Evolutionary conservation across 2,797 vertebrate species (phyloP), one percentile per base, ranked within the genome.

Genomic region (Harpagifer antarcticus): DNA sequence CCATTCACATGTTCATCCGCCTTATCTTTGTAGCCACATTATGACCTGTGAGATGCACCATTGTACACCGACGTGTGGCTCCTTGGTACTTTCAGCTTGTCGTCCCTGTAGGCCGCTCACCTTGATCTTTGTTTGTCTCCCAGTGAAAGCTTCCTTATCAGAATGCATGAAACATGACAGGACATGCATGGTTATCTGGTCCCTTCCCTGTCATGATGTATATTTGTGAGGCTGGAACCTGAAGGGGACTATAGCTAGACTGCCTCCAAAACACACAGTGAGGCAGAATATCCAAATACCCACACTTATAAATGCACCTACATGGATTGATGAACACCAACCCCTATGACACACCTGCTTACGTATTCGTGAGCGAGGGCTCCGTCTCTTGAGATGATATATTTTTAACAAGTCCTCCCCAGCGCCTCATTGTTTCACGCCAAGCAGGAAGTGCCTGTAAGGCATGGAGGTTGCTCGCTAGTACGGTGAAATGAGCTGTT

Each of bases 371-470:
- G 61, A 74, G 73, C 11, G 37, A 72, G 69, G 13, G 57, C 59
- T 19, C 48, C 0, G 3, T 84, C 76, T 86, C 81, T 33, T 6
- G 79, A 74, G 72, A 78, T 81, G 23, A 76, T 82, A 45, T 73
- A 84, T 86, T 82, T 88, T 88, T 75, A 87, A 88, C 62, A 72
- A 77, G 78, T 76, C 53, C 42, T 83, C 59, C 42, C 59, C 7
- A 1, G 59, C 1, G 59, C 55, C 3, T 9, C 14, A 67, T 78
- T 74, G 83, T 82, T 89, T 63, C 61, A 42, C 19, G 45, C 75
- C 88, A 86, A 85, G 70, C 86, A 85, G 85, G 83, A 89, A 87
- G 83, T 82, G 72, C 73, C 83, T 78, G 76, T 31, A 16, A 77
- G 88, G 65, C 47, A 3, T 23, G 65, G 57, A 67, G 74, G 58